Percentiles rank a stretch among this genome's conserved stretches.
Conservation (phyloP, 2,888 invertebrate genomes). For the Campoplex nolae region DNA sequence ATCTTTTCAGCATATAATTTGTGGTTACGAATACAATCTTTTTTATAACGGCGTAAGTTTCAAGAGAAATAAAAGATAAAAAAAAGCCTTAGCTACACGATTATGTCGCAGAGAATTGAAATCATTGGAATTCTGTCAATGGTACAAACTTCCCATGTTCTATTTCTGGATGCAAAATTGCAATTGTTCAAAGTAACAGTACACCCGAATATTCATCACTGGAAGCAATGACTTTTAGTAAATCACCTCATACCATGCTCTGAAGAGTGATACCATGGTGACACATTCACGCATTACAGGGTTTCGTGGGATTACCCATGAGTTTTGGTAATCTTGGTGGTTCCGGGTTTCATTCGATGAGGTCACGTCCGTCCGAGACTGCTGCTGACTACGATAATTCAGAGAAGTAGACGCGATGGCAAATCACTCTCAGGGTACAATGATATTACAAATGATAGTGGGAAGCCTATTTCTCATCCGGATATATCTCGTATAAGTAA, state of each 20-base stretch:
- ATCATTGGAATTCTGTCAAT: slow-evolving; percentile 69
- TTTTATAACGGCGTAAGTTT: slow-evolving; percentile 25
- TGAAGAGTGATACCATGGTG: not conserved
- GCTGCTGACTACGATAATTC: slow-evolving; percentile 15
- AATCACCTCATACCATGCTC: not conserved
- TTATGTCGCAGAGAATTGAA: slow-evolving; percentile 54
- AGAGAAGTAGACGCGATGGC: not conserved
- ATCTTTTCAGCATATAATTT: slow-evolving; percentile 9
- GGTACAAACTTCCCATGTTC: not conserved
- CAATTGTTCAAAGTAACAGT: not conserved
- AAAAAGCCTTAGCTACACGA: not conserved
- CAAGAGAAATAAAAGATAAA: not conserved
- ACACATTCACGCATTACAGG: slow-evolving; percentile 38
- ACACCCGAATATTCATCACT: not conserved
- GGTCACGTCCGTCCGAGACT: slow-evolving; percentile 50
- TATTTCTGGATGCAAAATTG: not conserved
- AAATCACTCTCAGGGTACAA: slow-evolving; percentile 15
- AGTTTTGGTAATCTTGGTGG: no score
- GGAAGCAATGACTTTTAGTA: not conserved
- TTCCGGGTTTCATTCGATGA: slow-evolving; percentile 28
- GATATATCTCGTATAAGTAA: slow-evolving; percentile 27
- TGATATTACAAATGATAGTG: slow-evolving; percentile 50
- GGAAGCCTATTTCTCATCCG: slow-evolving; percentile 14
- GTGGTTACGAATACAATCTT: slow-evolving; percentile 34
- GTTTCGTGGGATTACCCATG: slow-evolving; percentile 3